These are phyloP conservation scores for crab-eating macaque (Macaca fascicularis) DNA, from an alignment of 2,113 vertebrate species.

Conservation along the genomic window T2T-MFA8v1.1 NC_088375.1:116370001-116370500, in stretches of 20 bases:
- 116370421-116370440: background rate
- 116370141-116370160: background rate
- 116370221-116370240: background rate
- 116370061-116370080: background rate
- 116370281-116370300: too few species aligned
- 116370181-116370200: background rate
- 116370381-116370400: background rate
- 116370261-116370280: background rate
- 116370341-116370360: background rate
- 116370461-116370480: slow-evolving; percentile 9
- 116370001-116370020: background rate
- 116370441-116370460: background rate
- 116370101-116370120: background rate
- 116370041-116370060: background rate
- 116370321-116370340: background rate
- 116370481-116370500: background rate
- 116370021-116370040: background rate
- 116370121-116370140: background rate
- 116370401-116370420: background rate
- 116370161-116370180: background rate
- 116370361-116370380: background rate
- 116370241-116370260: too few species aligned
- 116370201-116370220: background rate
- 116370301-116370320: background rate
- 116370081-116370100: background rate